A percentile compares a stretch with the other conserved stretches of the same genome.
phyloP scores from a whole-genome alignment of 2,113 vertebrate species.

The Actenoides hombroni region DNA sequence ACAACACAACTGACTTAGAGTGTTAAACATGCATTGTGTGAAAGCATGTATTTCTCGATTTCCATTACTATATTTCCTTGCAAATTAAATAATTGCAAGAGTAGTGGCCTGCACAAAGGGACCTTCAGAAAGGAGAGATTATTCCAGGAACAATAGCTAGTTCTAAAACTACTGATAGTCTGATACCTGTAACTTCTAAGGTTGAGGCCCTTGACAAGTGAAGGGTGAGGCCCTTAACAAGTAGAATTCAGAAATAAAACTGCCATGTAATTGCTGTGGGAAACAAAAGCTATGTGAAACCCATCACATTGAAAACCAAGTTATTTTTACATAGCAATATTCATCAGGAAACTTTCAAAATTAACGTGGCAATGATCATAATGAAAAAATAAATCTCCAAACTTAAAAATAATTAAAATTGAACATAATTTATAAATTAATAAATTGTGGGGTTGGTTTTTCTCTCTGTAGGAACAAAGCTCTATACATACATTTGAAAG shows the following conservation, averaged over 20 bases:
- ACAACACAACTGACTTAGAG: neutral
- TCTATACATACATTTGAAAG: neutral
- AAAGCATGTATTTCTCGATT: neutral
- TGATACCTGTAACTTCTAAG: neutral
- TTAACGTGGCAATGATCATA: neutral
- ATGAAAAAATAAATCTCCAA: neutral
- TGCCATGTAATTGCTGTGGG: neutral
- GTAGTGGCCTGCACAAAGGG: neutral
- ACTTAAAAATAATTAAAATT: neutral
- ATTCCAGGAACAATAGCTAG: neutral
- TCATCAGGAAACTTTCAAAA: neutral
- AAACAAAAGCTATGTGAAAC: neutral
- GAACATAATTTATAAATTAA: neutral
- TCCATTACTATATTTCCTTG: neutral
- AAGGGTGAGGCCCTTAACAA: neutral
- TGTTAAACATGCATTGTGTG: rapidly evolving
- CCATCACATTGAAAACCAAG: neutral
- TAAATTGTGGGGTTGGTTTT: neutral
- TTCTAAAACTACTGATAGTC: neutral
- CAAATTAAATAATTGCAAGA: neutral
- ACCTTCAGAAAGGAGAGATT: neutral
- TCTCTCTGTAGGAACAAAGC: neutral
- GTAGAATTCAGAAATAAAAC: neutral
- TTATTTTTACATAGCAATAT: neutral
- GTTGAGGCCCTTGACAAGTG: neutral